Evolutionary conservation across 2,888 invertebrate species (phyloP).

Genomic region (Palloptera scutellata): DNA sequence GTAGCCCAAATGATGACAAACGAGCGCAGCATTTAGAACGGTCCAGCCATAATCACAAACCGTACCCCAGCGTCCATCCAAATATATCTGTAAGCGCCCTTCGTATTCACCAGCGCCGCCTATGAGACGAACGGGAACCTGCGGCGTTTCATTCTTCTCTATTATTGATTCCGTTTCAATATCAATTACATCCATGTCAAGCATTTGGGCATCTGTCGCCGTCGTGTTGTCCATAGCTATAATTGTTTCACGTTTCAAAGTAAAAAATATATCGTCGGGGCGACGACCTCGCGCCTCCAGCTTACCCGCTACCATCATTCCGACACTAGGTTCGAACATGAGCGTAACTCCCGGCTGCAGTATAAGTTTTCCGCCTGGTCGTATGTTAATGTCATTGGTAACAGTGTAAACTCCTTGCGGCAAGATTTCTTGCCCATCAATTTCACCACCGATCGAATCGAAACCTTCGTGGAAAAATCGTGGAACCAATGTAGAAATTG

Average conservation of each 20-base stretch:
- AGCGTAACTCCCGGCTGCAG: constrained; percentile 89
- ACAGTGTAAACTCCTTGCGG: constrained; percentile 89
- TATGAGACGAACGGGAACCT: constrained; percentile 78
- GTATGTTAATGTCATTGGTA: constrained; percentile 90
- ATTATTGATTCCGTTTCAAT: constrained; percentile 70
- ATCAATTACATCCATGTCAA: constrained; percentile 63
- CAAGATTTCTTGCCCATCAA: constrained; percentile 87
- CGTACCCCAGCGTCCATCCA: constrained; percentile 93
- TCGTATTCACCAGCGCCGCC: constrained; percentile 83
- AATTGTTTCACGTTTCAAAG: constrained; percentile 78
- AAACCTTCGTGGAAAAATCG: constrained; percentile 76
- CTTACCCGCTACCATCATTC: constrained; percentile 95
- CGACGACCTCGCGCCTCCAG: constrained; percentile 82
- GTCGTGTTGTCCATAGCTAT: constrained; percentile 72
- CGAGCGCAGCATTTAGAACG: constrained; percentile 87
- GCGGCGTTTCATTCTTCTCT: constrained; percentile 68
- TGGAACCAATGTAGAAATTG: constrained; percentile 79
- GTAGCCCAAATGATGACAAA: constrained; percentile 93
- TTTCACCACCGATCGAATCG: constrained; percentile 86
- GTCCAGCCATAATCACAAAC: constrained; percentile 98
- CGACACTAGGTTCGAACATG: constrained; percentile 90
- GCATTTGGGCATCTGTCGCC: constrained; percentile 66
- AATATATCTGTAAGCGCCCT: constrained; percentile 85
- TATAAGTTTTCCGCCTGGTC: constrained; percentile 90
- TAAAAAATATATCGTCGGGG: constrained; percentile 82